Base-by-base conservation (phyloP, 2,113 vertebrate species). In the Benitochromis conjunctus region DNA sequence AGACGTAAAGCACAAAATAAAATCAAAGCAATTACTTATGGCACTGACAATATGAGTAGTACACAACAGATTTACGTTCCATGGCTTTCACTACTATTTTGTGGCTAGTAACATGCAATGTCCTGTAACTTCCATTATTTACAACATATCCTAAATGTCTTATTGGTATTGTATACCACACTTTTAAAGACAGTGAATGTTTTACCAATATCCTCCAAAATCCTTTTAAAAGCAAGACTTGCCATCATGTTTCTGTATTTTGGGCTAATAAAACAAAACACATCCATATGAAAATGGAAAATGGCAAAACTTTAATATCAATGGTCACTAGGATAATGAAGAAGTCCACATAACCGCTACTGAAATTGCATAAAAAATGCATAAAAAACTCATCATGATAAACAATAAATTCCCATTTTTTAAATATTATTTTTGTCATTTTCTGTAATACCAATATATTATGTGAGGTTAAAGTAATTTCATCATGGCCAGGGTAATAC, bases 11-110 rank as follows among this genome's bases (percentile, higher is more conserved):
- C 21, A 81, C 34, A 53, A 78, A 64, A 41, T 18, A 13, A 85
- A 82, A 66, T 54, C n/a, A 53, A 74, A 74, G 9, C 26, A 78
- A 64, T 80, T 77, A 64, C 41, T 85, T 85, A 84, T 89, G 85
- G 41, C 19, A 5, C 16, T 60, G 43, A 29, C 51, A 60, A 77
- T 85, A 38, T 3, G 21, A 46, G n/a, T 46, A 62, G 76, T 29
- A 64, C 43, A 83, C 83, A 36, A 62, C 57, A 83, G 79, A 51
- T 58, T 79, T 58, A 38, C 4, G 24, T 80, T 82, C 54, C 1
- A 2, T 85, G 10, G 24, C 62, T 88, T 7, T 57, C 84, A 60
- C 79, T 24, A 26, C 55, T 71, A 26, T 69, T 79, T 80, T 86
- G 56, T 51, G 34, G 43, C 54, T 36, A 46, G 34, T 46, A 24